These are phyloP conservation scores for Epizoanthus scotinus DNA, from an alignment of 92 coral and sea anemone species.

Conservation along the genomic window DNA sequence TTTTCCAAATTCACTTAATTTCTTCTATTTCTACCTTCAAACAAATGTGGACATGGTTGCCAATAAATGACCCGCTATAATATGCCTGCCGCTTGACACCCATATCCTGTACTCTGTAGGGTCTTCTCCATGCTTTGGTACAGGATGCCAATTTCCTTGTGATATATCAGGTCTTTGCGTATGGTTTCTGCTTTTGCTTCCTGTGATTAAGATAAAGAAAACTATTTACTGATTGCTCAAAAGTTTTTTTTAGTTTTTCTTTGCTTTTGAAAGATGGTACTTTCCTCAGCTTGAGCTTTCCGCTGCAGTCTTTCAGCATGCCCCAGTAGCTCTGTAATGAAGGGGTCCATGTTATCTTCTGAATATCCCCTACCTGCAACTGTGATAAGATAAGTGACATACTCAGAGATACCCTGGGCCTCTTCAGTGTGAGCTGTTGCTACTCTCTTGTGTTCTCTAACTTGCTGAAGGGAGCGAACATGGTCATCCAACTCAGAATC, in stretches of 20 bases:
- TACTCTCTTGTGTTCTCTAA: conserved; percentile 2
- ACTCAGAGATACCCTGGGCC: not conserved
- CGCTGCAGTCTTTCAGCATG: too few relatives aligned
- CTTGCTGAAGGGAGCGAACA: not conserved
- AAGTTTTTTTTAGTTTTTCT: not conserved
- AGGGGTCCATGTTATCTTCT: not conserved
- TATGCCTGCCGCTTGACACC: conserved; percentile 31
- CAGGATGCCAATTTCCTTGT: not conserved
- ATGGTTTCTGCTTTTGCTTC: too few relatives aligned
- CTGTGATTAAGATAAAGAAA: not conserved
- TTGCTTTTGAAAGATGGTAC: not conserved
- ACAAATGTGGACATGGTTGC: not conserved
- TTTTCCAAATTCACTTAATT: too few relatives aligned
- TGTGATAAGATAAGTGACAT: not conserved
- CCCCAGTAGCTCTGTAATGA: too few relatives aligned
- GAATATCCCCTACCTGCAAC: not conserved
- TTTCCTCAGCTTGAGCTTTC: too few relatives aligned
- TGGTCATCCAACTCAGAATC: not conserved
- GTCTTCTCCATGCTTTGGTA: not conserved
- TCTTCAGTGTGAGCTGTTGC: not conserved
- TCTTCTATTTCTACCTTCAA: not conserved
- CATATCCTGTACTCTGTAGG: not conserved
- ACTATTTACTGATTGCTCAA: not conserved
- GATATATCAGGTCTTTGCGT: too few relatives aligned
- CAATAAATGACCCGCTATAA: conserved; percentile 17